These are phyloP conservation scores for Ariolimax columbianus DNA, from an alignment of 2,888 invertebrate genomes.

Conservation along the genomic window DNA sequence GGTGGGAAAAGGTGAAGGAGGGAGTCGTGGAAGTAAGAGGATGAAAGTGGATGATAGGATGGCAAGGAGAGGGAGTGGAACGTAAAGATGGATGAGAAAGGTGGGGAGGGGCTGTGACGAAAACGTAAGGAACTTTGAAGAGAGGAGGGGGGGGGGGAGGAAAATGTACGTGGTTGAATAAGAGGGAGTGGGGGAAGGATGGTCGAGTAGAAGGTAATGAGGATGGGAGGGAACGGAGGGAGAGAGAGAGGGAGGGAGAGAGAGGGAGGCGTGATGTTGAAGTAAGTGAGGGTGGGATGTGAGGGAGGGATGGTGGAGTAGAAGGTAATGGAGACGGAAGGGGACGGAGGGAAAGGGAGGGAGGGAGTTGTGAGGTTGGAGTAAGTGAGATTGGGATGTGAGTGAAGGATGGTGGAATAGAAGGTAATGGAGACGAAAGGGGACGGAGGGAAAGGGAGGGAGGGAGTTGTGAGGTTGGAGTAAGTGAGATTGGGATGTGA, in stretches of 20 bases:
- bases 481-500: neutral
- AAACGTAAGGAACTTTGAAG: neutral
- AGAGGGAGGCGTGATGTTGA: too few species aligned
- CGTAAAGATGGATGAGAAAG: neutral
- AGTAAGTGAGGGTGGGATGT: too few species aligned
- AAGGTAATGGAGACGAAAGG: neutral
- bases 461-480: neutral
- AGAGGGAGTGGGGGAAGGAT: neutral
- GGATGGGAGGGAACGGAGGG: neutral
- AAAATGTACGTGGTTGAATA: neutral
- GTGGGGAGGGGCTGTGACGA: neutral
- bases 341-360: neutral
- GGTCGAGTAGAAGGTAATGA: neutral
- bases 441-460: slow-evolving; percentile 19
- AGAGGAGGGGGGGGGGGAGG: too few species aligned
- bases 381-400: neutral
- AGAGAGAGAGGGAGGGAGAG: neutral
- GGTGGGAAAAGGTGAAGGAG: neutral
- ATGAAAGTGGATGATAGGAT: neutral
- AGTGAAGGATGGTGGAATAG: neutral
- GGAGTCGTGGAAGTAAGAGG: too few species aligned
- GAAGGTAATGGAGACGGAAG: neutral
- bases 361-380: neutral
- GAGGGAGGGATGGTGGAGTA: neutral
- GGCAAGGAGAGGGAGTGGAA: neutral